Base-by-base conservation (phyloP, 2,797 vertebrate species). In the Eulemur albifrons region DNA sequence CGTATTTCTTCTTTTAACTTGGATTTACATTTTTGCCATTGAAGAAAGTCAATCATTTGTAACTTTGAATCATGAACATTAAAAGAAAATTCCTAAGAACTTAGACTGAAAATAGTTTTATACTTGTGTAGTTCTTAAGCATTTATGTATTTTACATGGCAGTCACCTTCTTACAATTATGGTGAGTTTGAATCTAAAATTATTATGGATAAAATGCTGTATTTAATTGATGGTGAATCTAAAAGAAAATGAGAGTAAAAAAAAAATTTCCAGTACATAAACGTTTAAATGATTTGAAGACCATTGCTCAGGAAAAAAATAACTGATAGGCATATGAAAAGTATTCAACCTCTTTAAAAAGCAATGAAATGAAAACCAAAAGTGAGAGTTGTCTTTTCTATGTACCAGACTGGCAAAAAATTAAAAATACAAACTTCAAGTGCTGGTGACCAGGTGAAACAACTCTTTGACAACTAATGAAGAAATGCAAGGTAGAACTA, bases 131-230 rank as follows among this genome's bases (percentile, higher is more conserved):
- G 18, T 92, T 94, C 17, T 82, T 87, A n/a, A 92, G 21, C 43
- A 61, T 90, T 85, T 92, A 27, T 83, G 0, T 69, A 30, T 90
- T 90, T 88, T 32, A 65, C 79, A 48, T 90, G 69, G 3, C 70
- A 73, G 21, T 91, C 14, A 48, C 38, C 61, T 69, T 69, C 25
- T 93, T 77, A 82, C 45, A 69, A 48, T 69, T 21, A 30, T 35
- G 27, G 17, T 69, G 40, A 95, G 14, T 59, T 32, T 92, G 65
- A 70, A 73, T 90, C 73, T 90, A 83, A 90, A 92, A 90, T 61
- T 79, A 12, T 76, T 59, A 18, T 93, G 87, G 25, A 57, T 65
- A 38, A 75, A 82, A 43, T 94, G 18, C 23, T 80, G 43, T n/a
- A n/a, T 81, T 67, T 93, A 84, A 65, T 45, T 95, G 50, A 38